Conservation (phyloP, 2,797 vertebrate genomes). For the Neosalanx taihuensis region DNA sequence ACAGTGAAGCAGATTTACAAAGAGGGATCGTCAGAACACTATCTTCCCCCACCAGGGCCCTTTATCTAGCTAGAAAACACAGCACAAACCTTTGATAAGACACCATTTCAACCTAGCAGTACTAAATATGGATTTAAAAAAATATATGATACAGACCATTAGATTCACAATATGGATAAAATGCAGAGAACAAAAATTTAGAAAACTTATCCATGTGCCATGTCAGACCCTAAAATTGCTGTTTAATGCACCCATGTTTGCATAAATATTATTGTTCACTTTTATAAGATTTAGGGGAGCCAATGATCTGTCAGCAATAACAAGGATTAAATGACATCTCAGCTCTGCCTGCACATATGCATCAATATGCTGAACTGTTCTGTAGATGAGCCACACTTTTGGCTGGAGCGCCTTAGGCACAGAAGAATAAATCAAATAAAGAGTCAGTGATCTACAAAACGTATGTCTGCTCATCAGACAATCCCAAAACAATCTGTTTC, state of each 20-base stretch:
- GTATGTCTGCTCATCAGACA: background rate
- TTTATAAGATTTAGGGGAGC: too few relatives aligned
- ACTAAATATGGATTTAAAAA: background rate
- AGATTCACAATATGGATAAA: too few relatives aligned
- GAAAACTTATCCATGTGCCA: too few relatives aligned
- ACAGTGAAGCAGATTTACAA: background rate
- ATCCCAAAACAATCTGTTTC: background rate
- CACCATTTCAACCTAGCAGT: background rate
- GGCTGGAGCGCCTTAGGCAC: slow-evolving; percentile 15
- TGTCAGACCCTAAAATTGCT: too few relatives aligned
- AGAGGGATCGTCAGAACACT: background rate
- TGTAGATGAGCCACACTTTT: slow-evolving; percentile 9
- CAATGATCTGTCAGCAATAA: background rate
- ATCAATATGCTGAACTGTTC: background rate
- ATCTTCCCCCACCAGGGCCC: background rate
- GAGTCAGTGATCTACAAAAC: background rate
- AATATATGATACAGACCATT: too few relatives aligned
- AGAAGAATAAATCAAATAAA: background rate
- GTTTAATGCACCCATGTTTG: too few relatives aligned
- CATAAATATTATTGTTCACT: too few relatives aligned
- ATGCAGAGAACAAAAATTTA: too few relatives aligned
- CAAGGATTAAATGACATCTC: background rate
- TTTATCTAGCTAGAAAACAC: background rate
- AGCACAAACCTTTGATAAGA: background rate
- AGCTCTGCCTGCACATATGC: background rate